These are phyloP conservation scores for Rhabdophis nuchalis DNA, from an alignment of 2,797 vertebrate genomes.

Conservation along the genomic window DNA sequence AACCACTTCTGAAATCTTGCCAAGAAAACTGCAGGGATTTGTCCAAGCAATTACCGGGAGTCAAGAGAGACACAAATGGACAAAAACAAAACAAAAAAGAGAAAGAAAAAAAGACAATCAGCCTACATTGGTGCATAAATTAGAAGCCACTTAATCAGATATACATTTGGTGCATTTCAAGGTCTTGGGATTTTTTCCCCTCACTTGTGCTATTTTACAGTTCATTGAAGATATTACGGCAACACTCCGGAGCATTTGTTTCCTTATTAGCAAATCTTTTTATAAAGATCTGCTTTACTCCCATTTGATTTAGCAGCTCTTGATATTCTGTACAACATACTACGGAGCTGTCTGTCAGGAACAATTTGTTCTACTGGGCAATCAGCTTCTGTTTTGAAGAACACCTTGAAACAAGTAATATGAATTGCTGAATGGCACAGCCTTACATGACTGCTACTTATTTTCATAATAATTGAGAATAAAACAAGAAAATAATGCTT, in stretches of 20 bases:
- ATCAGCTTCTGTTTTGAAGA: constrained; percentile 12
- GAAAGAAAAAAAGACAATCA: not conserved
- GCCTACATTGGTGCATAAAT: constrained; percentile 3
- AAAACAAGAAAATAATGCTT: not conserved
- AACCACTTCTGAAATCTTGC: not conserved
- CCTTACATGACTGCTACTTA: not conserved
- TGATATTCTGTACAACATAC: constrained; percentile 32
- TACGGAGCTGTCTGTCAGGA: constrained; percentile 22
- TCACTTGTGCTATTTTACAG: constrained; percentile 41
- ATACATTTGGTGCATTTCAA: constrained; percentile 10
- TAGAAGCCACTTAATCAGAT: not conserved
- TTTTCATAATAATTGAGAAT: not conserved
- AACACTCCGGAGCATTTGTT: constrained; percentile 33
- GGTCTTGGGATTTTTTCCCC: constrained; percentile 17
- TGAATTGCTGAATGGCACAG: not conserved
- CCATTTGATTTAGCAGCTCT: constrained; percentile 43
- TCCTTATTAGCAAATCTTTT: constrained; percentile 36
- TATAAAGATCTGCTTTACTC: not conserved
- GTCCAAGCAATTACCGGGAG: not conserved
- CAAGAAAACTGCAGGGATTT: not conserved
- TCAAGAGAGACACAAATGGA: not conserved
- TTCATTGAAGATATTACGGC: constrained; percentile 20
- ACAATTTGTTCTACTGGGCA: constrained; percentile 24
- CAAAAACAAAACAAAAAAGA: not conserved
- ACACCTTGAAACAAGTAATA: constrained; percentile 3